Conservation (phyloP, 2,113 vertebrate genomes). For the Myiozetetes cayanensis region DNA sequence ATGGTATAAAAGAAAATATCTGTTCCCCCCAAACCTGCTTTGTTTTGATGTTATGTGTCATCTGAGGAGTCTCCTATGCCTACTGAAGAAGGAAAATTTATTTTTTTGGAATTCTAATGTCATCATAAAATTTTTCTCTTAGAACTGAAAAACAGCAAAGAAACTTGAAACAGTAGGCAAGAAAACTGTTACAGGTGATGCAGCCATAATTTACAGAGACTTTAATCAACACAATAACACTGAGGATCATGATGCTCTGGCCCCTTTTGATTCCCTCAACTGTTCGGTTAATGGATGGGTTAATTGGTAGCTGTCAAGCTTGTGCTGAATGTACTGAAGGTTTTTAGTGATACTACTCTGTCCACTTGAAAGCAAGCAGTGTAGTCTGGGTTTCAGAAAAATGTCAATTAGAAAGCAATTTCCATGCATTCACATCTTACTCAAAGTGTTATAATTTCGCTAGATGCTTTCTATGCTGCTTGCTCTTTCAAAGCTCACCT, state of each 20-base stretch:
- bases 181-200: background rate
- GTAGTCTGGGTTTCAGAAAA: background rate
- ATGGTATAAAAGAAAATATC: background rate
- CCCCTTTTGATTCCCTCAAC: background rate
- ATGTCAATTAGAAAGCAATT: background rate
- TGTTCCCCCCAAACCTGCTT: background rate
- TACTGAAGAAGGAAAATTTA: background rate
- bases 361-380: background rate
- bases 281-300: background rate
- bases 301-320: slow-evolving; percentile 23
- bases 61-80: background rate
- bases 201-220: background rate
- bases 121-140: background rate
- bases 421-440: background rate
- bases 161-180: background rate
- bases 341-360: background rate
- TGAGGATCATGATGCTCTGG: background rate
- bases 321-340: background rate
- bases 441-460: background rate
- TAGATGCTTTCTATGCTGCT: background rate
- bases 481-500: background rate
- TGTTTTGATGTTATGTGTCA: background rate
- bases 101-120: background rate
- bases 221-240: background rate
- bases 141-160: background rate